These are phyloP conservation scores for Delphinapterus leucas DNA, from an alignment of 2,113 vertebrate species.

Conservation along the genomic window DNA sequence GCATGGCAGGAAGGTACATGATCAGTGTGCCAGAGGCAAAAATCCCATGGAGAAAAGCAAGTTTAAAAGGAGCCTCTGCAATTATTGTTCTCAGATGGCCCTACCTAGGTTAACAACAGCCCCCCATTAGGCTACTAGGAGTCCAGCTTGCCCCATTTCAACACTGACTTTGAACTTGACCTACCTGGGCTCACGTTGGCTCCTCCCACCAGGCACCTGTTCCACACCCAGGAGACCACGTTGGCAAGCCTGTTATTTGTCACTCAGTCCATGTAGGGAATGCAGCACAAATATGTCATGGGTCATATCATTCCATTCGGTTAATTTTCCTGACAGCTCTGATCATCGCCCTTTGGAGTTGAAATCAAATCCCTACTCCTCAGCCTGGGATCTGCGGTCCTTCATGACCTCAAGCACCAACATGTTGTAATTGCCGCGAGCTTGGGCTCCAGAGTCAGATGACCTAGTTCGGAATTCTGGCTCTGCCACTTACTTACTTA, in stretches of 20 bases:
- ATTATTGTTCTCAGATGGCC: neutral
- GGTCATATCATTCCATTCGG: neutral
- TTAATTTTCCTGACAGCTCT: slow-evolving; percentile 39
- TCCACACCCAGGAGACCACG: slow-evolving; percentile 34
- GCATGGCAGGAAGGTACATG: neutral
- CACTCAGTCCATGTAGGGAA: neutral
- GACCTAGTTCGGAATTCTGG: neutral
- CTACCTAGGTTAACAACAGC: neutral
- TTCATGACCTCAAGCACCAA: neutral
- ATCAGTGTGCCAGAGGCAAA: neutral
- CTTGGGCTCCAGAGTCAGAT: neutral
- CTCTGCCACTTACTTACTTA: neutral
- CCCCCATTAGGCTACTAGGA: neutral
- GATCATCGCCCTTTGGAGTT: neutral
- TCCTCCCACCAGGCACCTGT: neutral
- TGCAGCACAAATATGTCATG: neutral
- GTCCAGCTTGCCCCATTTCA: neutral
- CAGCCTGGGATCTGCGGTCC: neutral
- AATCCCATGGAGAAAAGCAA: neutral
- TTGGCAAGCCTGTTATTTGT: slow-evolving; percentile 21
- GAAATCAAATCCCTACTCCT: neutral
- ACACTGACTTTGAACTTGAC: slow-evolving; percentile 1
- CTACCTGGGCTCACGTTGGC: neutral
- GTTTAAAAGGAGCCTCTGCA: neutral
- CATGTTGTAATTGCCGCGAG: neutral